A percentile compares a stretch with the other conserved stretches of the same genome.
These are phyloP conservation scores for Sebastes fasciatus DNA, from an alignment of 2,113 vertebrate species.

Conservation along the genomic window DNA sequence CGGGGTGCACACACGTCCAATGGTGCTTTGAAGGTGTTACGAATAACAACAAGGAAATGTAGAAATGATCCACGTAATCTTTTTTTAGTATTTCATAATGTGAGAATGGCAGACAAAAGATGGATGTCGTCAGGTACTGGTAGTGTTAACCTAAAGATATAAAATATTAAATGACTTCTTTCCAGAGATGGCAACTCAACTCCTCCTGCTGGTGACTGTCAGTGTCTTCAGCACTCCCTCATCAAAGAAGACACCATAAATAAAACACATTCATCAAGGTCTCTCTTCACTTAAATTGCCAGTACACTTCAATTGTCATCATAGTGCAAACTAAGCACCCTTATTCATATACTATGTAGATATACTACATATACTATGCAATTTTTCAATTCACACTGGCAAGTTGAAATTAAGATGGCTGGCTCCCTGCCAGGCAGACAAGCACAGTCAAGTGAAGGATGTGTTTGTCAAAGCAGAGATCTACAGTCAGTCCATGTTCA, in stretches of 20 bases:
- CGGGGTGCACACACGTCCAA: neutral
- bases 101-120: neutral
- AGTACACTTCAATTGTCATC: neutral
- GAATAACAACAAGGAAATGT: neutral
- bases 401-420: slow-evolving; percentile 35
- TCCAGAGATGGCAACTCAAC: neutral
- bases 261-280: slow-evolving; percentile 6
- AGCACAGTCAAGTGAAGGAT: slow-evolving; percentile 41
- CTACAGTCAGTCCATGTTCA: slow-evolving; percentile 65
- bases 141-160: neutral
- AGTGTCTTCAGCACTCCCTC: neutral
- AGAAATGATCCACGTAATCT: neutral
- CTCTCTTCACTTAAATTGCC: neutral
- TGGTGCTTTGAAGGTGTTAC: slow-evolving; percentile 17
- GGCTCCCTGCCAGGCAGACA: slow-evolving; percentile 27
- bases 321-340: slow-evolving; percentile 4
- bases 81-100: neutral
- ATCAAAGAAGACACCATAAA: slow-evolving; percentile 20
- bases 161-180: neutral
- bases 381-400: neutral
- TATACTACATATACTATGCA: neutral
- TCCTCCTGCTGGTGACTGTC: neutral
- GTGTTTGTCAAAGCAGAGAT: slow-evolving; percentile 64
- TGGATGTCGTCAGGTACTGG: neutral
- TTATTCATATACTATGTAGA: neutral